Conservation (phyloP, 2,113 vertebrate genomes). For the Peromyscus californicus region DNA sequence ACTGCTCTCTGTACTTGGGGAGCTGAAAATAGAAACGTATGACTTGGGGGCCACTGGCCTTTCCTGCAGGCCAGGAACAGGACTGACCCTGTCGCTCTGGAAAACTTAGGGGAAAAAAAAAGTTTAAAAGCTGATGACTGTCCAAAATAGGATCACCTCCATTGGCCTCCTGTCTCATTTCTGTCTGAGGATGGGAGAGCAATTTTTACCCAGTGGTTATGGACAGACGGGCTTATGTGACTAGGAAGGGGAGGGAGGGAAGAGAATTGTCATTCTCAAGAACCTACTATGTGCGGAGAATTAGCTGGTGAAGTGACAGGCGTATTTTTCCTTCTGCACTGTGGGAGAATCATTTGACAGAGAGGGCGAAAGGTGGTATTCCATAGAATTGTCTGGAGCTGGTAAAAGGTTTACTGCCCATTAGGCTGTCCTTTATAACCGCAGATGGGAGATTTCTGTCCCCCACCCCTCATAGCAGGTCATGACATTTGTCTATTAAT, state of each 20-base stretch:
- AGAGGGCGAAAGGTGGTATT: slow-evolving; percentile 67
- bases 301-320: not conserved
- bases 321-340: not conserved
- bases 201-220: not conserved
- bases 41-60: slow-evolving; percentile 70
- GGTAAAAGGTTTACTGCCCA: slow-evolving; percentile 71
- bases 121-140: slow-evolving; percentile 14
- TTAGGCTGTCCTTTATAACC: slow-evolving; percentile 69
- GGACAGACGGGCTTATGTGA: not conserved
- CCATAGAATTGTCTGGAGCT: slow-evolving; percentile 24
- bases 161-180: slow-evolving; percentile 49
- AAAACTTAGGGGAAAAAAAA: slow-evolving; percentile 25
- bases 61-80: slow-evolving; percentile 40
- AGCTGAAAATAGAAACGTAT: slow-evolving; percentile 77
- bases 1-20: slow-evolving; percentile 61
- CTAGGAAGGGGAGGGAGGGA: not conserved
- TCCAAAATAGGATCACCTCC: slow-evolving; percentile 68
- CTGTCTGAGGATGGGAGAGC: not conserved
- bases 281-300: slow-evolving; percentile 9
- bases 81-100: slow-evolving; percentile 72
- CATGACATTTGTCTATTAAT: slow-evolving; percentile 23
- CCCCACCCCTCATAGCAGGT: not conserved
- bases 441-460: not conserved
- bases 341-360: slow-evolving; percentile 61
- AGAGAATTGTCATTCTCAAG: not conserved